Conservation (phyloP, 1,140 invertebrate species). For the honey bee (Apis mellifera) region Amel_HAv3.1 CM009940.2:9329501-9330000, state of each 20-base stretch:
- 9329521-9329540: constrained; percentile 36
- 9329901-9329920: no score
- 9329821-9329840: neutral
- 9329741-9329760: no score
- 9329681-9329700: constrained; percentile 1
- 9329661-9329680: constrained; percentile 34
- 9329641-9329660: constrained; percentile 75
- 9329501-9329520: neutral
- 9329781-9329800: no score
- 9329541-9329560: constrained; percentile 69
- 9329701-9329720: constrained; percentile 58
- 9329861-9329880: neutral
- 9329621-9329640: constrained; percentile 66
- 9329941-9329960: neutral
- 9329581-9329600: constrained; percentile 62
- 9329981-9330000: neutral
- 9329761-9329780: neutral
- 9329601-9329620: constrained; percentile 76
- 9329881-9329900: neutral
- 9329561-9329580: constrained; percentile 69
- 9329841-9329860: constrained; percentile 31
- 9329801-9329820: no score
- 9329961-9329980: neutral
- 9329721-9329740: constrained; percentile 7
- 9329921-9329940: neutral